These are phyloP conservation scores for Drosophila buzzatii DNA, from an alignment of 2,888 invertebrate genomes.

Conservation along the genomic window DNA sequence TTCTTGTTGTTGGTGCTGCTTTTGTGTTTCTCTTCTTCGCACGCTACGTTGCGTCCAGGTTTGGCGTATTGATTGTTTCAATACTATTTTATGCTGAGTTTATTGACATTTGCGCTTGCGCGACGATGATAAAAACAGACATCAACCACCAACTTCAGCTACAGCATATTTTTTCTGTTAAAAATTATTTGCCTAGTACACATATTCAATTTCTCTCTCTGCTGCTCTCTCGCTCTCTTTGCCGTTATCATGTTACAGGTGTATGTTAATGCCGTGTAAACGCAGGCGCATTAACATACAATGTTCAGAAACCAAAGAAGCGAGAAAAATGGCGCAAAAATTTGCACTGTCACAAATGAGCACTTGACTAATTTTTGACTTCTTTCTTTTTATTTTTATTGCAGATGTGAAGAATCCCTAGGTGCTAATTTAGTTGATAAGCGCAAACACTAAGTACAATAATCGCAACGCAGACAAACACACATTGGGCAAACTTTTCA, in stretches of 20 bases:
- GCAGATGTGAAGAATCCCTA: slow-evolving; percentile 85
- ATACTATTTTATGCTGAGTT: slow-evolving; percentile 62
- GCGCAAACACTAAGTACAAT: slow-evolving; percentile 76
- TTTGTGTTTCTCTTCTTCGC: slow-evolving; percentile 42
- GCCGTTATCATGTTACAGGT: slow-evolving; percentile 3
- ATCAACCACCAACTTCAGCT: background rate
- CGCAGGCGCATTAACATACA: slow-evolving; percentile 11
- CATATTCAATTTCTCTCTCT: slow-evolving; percentile 39
- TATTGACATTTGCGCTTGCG: slow-evolving; percentile 74
- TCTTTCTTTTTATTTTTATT: slow-evolving; percentile 34
- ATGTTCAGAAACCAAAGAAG: slow-evolving; percentile 20
- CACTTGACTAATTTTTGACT: slow-evolving; percentile 44
- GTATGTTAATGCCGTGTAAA: slow-evolving; percentile 43
- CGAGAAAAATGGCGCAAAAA: slow-evolving; percentile 48
- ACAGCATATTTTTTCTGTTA: slow-evolving; percentile 9
- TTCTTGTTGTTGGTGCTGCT: background rate
- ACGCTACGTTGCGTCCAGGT: slow-evolving; percentile 17
- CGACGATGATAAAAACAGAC: slow-evolving; percentile 16
- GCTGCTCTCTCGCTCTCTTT: background rate
- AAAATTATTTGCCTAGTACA: slow-evolving; percentile 54
- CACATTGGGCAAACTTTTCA: slow-evolving; percentile 24
- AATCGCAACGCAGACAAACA: slow-evolving; percentile 26
- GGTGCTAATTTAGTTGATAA: slow-evolving; percentile 85
- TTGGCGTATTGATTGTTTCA: slow-evolving; percentile 64
- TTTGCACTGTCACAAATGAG: no score